Percentiles rank a stretch among this genome's conserved stretches.
Evolutionary conservation across 2,797 vertebrate genomes (phyloP).

Genomic region (Pempheris klunzingeri): DNA sequence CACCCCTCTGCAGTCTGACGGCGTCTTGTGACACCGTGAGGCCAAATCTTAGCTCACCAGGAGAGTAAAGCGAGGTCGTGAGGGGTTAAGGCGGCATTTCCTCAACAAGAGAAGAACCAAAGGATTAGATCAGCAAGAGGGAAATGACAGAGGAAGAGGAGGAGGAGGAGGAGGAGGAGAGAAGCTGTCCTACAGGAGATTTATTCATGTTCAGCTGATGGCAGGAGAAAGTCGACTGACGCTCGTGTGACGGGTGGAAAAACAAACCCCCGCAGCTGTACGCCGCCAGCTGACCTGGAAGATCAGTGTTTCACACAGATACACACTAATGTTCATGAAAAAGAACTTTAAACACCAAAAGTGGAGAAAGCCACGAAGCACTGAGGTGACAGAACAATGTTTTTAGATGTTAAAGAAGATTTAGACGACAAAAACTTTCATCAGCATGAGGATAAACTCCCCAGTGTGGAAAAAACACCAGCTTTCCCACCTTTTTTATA

Average conservation of each 20-base stretch:
- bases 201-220: constrained; percentile 3
- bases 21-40: background rate
- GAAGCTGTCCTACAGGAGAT: background rate
- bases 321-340: background rate
- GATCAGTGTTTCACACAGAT: too few relatives aligned
- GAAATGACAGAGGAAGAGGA: background rate
- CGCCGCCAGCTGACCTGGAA: too few relatives aligned
- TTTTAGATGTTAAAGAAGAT: too few relatives aligned
- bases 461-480: too few relatives aligned
- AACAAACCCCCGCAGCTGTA: background rate
- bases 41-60: background rate
- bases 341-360: too few relatives aligned
- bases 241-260: background rate
- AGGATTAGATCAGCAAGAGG: background rate
- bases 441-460: too few relatives aligned
- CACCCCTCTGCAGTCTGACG: background rate
- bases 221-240: background rate
- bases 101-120: background rate
- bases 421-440: too few relatives aligned
- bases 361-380: too few relatives aligned
- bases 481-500: too few relatives aligned
- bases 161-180: background rate
- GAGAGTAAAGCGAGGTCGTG: background rate
- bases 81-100: background rate
- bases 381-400: too few relatives aligned